Percentiles rank a stretch among this genome's conserved stretches.
Conservation (phyloP, 2,113 vertebrate species). For the Dipodomys stephensi region DNA sequence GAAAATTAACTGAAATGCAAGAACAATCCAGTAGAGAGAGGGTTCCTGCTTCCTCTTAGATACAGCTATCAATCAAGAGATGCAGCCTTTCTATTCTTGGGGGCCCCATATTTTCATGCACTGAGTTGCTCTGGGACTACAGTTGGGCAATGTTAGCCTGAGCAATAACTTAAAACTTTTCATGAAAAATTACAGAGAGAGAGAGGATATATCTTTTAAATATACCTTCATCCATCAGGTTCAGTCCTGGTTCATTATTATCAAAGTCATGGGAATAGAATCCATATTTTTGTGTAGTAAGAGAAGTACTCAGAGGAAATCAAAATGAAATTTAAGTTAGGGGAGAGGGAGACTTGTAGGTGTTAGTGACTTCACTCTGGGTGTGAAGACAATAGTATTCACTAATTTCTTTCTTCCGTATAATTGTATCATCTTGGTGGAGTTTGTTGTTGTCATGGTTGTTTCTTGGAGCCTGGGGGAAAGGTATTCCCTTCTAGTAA, state of each 20-base stretch:
- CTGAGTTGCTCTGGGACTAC: background rate
- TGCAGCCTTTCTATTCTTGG: too few relatives aligned
- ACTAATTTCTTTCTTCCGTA: too few relatives aligned
- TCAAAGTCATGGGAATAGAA: background rate
- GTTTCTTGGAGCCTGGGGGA: too few relatives aligned
- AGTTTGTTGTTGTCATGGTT: too few relatives aligned
- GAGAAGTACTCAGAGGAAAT: too few relatives aligned
- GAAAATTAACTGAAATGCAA: background rate
- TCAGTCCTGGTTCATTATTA: background rate
- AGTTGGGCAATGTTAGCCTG: background rate
- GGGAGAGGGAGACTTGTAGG: too few relatives aligned
- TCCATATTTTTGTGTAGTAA: too few relatives aligned
- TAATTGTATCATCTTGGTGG: too few relatives aligned
- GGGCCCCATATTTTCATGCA: background rate
- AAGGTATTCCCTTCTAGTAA: too few relatives aligned
- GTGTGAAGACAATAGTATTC: too few relatives aligned
- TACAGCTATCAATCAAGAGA: background rate
- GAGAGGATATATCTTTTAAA: background rate
- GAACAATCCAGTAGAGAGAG: fast-evolving
- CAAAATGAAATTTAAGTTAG: too few relatives aligned
- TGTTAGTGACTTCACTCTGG: too few relatives aligned
- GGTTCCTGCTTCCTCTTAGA: background rate
- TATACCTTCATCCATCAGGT: background rate
- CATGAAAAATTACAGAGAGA: background rate
- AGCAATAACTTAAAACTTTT: background rate